Base-by-base conservation (phyloP, 2,113 vertebrate genomes). In the Scomber colias region DNA sequence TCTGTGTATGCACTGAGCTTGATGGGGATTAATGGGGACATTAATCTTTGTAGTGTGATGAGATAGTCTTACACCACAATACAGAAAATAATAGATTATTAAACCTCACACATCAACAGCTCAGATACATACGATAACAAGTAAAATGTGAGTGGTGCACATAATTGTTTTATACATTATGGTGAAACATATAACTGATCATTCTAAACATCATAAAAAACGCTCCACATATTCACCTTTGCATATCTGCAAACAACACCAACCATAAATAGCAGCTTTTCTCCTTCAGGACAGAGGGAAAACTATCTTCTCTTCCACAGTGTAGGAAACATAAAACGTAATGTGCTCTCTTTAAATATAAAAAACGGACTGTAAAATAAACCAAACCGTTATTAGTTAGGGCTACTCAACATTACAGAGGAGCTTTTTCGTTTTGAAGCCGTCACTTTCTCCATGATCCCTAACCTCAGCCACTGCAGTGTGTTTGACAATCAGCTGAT, bases 401-500 rank as follows among this genome's bases (percentile, higher is more conserved):
- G 5, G 19, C 1, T 5, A 7, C 40, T 44, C 3, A 4, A 49
- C 7, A 15, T 27, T 16, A 30, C 1, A 48, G 5, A 2, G 3
- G 2, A 9, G 4, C 16, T 69, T 68, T 84, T 73, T 71, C 11
- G 15, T 54, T 75, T 76, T 2, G 5, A 7, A 21, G 24, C 9
- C 6, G 31, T 60, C 50, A 68, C 66, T 91, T 90, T 63, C 0
- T 27, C 40, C 49, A 48, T 61, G 82, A 67, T 91, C 85, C 92
- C 92, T 90, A 90, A 89, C 70, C 83, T 80, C 81, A 77, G 68
- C 79, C 68, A 79, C 92, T 84, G 90, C 90, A 90, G 91, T 78
- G 76, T 12, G 60, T 92, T 94, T 94, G 91, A 93, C 94, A 94
- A 94, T 93, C 92, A 95, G 93, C 94, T 95, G 94, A 93, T 91